Percentiles rank a stretch among this genome's conserved stretches.
These are phyloP conservation scores for Mus spretus DNA, from an alignment of 2,797 vertebrate genomes.

Conservation along the genomic window DNA sequence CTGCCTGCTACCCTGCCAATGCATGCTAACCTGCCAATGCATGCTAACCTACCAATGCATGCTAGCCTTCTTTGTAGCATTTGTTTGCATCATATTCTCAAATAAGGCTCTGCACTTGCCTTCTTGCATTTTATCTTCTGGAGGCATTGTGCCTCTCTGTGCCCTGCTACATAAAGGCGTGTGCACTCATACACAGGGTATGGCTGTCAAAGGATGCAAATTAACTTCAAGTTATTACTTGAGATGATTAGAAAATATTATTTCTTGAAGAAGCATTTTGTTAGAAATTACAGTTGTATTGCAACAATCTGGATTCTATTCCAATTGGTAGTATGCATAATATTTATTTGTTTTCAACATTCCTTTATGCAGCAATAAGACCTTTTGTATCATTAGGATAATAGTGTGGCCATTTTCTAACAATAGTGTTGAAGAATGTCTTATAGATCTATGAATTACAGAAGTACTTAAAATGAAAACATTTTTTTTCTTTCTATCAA, in stretches of 20 bases:
- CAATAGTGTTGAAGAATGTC: neutral
- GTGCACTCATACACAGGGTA: slow-evolving; percentile 14
- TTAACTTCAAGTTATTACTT: neutral
- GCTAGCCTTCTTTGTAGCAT: neutral
- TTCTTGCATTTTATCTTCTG: slow-evolving; percentile 36
- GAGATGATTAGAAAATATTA: neutral
- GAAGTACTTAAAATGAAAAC: slow-evolving; percentile 6
- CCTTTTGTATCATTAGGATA: neutral
- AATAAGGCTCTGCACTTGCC: neutral
- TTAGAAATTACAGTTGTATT: slow-evolving; percentile 14
- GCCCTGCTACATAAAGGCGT: neutral
- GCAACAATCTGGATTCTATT: slow-evolving; percentile 6
- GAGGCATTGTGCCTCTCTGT: neutral
- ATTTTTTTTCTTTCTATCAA: slow-evolving; percentile 57
- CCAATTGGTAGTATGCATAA: neutral
- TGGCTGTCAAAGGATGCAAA: neutral
- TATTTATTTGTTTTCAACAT: slow-evolving; percentile 31
- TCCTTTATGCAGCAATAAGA: slow-evolving; percentile 8
- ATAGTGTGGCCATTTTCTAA: slow-evolving; percentile 8
- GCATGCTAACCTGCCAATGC: neutral
- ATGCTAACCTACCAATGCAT: neutral
- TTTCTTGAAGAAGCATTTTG: neutral
- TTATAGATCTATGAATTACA: slow-evolving; percentile 54
- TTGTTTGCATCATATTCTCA: neutral
- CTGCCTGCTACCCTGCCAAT: neutral